Percentiles rank a stretch among this genome's conserved stretches.
phyloP scores from a whole-genome alignment of 2,888 invertebrate genomes.

The Callyntrura sp. region DNA sequence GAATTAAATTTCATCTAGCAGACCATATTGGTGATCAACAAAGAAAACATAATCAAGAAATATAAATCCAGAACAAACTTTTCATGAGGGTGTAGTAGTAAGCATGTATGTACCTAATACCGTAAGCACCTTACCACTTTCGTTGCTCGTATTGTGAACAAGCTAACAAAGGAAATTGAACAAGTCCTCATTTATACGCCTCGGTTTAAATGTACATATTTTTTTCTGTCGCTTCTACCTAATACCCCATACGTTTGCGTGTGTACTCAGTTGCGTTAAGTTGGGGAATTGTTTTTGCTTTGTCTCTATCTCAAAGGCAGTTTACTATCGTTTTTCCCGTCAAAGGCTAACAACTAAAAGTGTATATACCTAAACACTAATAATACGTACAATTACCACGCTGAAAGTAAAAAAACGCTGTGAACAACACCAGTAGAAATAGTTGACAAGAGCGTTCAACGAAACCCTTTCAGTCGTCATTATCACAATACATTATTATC shows the following conservation, averaged over 20 bases:
- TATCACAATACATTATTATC: constrained; percentile 42
- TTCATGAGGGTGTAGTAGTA: not conserved
- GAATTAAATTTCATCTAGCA: constrained; percentile 6
- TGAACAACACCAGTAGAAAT: constrained; percentile 4
- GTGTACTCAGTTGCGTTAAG: no score
- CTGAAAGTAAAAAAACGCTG: constrained; percentile 5
- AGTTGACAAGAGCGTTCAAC: constrained; percentile 38
- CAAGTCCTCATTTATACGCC: no score
- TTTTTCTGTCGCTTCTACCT: not conserved
- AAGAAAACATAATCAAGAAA: not conserved
- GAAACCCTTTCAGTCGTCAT: constrained; percentile 43
- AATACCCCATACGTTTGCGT: not conserved
- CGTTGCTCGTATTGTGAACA: no score
- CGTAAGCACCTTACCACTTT: no score
- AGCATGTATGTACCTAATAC: not conserved
- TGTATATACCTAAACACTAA: no score
- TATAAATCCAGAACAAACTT: not conserved
- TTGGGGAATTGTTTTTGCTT: not conserved
- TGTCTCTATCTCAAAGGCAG: not conserved
- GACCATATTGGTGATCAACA: constrained; percentile 32
- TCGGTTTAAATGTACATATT: not conserved
- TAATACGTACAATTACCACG: no score
- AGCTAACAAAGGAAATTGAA: no score
- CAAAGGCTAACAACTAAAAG: not conserved
- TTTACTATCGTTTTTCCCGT: no score